Base-by-base conservation (phyloP, 2,888 invertebrate species). In the Odontocolon sp. region DNA sequence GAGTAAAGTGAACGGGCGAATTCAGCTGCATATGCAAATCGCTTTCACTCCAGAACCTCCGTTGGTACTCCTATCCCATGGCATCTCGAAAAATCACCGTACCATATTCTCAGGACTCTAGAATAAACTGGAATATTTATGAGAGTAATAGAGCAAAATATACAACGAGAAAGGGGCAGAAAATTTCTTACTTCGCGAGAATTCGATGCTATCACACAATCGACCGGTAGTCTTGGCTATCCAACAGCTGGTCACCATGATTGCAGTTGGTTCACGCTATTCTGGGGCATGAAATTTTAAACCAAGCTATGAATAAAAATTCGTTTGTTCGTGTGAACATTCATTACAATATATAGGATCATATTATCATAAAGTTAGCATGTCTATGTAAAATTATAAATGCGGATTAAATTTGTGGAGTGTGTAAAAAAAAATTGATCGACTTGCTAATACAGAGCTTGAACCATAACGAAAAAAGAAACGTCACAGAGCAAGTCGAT, bases 91-190 rank as follows among this genome's bases (percentile, higher is more conserved):
- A 61, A 61, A 45, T 59, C 59, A 16, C 40, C 40, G 14, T 9
- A 28, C 14, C 28, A 31, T 31, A 42, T 45, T 61, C 28, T 14
- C 18, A 14, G 8, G 23, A 28, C 11, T 11, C 42, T 23, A 18
- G 23, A 47, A 47, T 63, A 26, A 47, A 47, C 40, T 59, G 59
- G 26, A 59, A 42, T 59, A 59, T 59, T 59, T 42, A 42, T 2
- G 42, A 42, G 42, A 14, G 6, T 2, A 26, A 47, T 40, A 18
- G 28, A 28, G 9, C 6, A 1, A 9, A 4, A 23, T 14, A 23
- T 11, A 9, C 14, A 45, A 26, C 16, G 5, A 28, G 28, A 31
- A 23, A 3, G 18, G 5, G 11, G 0, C 5, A 18, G 14, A 8
- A 28, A 26, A 45, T 40, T 31, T 61, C 31, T 42, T 28, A 50